Base-by-base conservation (phyloP, 2,113 vertebrate species). In the Pheucticus melanocephalus region DNA sequence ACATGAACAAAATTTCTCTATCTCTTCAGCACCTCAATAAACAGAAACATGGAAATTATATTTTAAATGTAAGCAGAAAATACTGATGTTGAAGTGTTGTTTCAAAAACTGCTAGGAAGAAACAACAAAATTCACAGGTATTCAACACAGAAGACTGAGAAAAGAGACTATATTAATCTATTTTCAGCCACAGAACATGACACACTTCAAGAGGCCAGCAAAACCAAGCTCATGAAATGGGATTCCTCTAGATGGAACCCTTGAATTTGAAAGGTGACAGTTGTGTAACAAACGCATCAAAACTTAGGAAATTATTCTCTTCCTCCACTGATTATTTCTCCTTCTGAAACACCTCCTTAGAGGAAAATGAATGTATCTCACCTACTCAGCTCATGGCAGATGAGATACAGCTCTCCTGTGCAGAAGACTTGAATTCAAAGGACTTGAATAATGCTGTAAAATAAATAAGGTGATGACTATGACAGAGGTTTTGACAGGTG, bases 181-280 rank as follows among this genome's bases (percentile, higher is more conserved):
- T 87, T 92, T 91, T 54, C 89, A 87, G 35, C 7, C 71, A 73
- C 50, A 2, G 1, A 82, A 85, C 2, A 0, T 47, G 78, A 65
- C 45, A 87, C 33, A 85, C 11, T 69, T 91, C 57, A 54, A 92
- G 90, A 89, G 78, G 48, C 37, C 73, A 70, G 54, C 30, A 91
- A 88, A 95, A 76, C 54, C 45, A 91, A 80, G 60, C 28, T 92
- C 82, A 35, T 93, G 47, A 95, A 91, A 78, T 51, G 91, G 72
- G 77, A 89, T 89, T 94, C 88, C 89, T 97, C 95, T 96, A 96
- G 94, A 96, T 90, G 81, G 85, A 95, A 96, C 86, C 78, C 85
- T 96, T 91, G 83, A 96, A 94, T 95, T 80, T 94, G 93, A 88
- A 80, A 94, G 94, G 85, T 79, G 71, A 92, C 81, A 88, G 79